Conservation (phyloP, 2,113 vertebrate species). For the Myotis davidii region DNA sequence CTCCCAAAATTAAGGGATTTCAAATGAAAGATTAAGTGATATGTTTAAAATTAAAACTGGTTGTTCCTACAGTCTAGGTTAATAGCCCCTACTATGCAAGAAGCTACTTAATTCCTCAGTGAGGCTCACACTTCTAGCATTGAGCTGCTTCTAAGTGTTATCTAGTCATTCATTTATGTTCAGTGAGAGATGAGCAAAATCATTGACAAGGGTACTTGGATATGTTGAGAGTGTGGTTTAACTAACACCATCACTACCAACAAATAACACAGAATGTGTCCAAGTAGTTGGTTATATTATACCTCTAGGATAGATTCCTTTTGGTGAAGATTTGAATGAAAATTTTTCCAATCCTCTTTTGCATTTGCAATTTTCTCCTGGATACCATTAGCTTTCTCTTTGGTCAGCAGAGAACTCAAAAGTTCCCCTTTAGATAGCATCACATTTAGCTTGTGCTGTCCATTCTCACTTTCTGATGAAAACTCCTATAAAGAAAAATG, state of each 20-base stretch:
- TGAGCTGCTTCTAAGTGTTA: too few relatives aligned
- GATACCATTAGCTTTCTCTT: constrained; percentile 90
- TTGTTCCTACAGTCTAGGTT: not conserved
- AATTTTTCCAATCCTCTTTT: constrained; percentile 94
- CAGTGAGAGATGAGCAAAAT: not conserved
- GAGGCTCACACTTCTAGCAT: too few relatives aligned
- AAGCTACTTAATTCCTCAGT: not conserved
- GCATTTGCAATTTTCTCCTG: constrained; percentile 88
- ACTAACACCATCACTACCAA: not conserved
- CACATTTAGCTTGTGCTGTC: constrained; percentile 92
- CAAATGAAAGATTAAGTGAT: not conserved
- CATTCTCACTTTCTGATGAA: constrained; percentile 93
- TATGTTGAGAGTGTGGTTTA: not conserved
- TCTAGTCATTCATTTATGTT: not conserved
- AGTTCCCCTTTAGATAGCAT: constrained; percentile 93
- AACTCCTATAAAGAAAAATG: constrained; percentile 89
- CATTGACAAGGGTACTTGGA: too few relatives aligned
- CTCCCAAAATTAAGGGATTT: not conserved
- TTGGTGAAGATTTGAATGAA: constrained; percentile 92
- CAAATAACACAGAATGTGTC: not conserved
- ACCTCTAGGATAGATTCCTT: constrained; percentile 95
- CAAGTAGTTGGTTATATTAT: not conserved
- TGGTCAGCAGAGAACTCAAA: constrained; percentile 89
- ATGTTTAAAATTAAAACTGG: not conserved
- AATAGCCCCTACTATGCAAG: not conserved